Conservation (phyloP, 2,888 invertebrate genomes). For the Nomada ferruginata region DNA sequence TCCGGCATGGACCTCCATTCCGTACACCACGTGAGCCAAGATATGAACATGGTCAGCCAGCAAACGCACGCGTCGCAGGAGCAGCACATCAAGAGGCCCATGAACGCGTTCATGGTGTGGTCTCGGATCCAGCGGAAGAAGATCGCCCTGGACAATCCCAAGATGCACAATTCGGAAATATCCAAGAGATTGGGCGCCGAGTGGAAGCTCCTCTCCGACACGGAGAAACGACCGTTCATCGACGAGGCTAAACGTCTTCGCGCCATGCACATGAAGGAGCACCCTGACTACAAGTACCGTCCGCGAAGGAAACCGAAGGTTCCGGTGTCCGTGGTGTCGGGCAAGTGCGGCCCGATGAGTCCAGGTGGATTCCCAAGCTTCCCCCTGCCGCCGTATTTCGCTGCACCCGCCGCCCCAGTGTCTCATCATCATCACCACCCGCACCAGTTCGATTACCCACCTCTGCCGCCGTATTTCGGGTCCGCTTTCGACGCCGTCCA, state of each 20-base stretch:
- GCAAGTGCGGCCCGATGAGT: slow-evolving; percentile 75
- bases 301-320: slow-evolving; percentile 94
- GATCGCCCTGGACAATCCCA: slow-evolving; percentile 97
- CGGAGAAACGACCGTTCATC: slow-evolving; percentile 96
- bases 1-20: slow-evolving; percentile 73
- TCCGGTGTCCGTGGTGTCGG: slow-evolving; percentile 88
- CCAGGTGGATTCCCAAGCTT: slow-evolving; percentile 87
- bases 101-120: slow-evolving; percentile 99
- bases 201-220: slow-evolving; percentile 95
- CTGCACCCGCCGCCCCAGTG: slow-evolving; percentile 86
- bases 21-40: slow-evolving; percentile 66
- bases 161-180: slow-evolving; percentile 96
- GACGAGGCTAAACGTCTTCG: slow-evolving; percentile 96
- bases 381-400: slow-evolving; percentile 88
- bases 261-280: slow-evolving; percentile 95
- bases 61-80: slow-evolving; percentile 82
- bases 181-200: slow-evolving; percentile 96
- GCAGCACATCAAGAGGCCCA: slow-evolving; percentile 96
- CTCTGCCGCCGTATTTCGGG: slow-evolving; percentile 90
- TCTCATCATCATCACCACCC: slow-evolving; percentile 83
- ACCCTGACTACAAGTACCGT: slow-evolving; percentile 96
- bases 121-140: slow-evolving; percentile 95
- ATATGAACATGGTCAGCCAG: slow-evolving; percentile 54
- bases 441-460: slow-evolving; percentile 88
- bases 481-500: slow-evolving; percentile 89